A percentile compares a stretch with the other conserved stretches of the same genome.
phyloP scores from a whole-genome alignment of 2,797 vertebrate genomes.

The Brachyalestes nurse region DNA sequence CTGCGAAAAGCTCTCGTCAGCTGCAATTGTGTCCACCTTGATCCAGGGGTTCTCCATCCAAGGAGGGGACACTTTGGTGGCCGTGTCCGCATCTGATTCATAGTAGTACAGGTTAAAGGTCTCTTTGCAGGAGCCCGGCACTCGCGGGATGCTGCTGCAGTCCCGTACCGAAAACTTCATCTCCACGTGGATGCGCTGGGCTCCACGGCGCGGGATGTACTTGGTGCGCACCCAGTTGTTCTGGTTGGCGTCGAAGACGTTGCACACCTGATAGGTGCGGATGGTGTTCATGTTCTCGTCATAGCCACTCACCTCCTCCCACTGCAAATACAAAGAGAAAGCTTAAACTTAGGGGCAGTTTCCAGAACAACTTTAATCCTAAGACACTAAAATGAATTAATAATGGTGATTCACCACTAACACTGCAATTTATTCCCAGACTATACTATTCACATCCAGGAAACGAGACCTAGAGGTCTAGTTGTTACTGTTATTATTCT shows the following conservation, averaged over 20 bases:
- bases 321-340: conserved; percentile 75
- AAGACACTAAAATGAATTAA: neutral
- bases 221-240: conserved; percentile 99
- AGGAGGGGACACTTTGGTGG: conserved; percentile 88
- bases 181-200: conserved; percentile 96
- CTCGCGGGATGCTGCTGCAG: conserved; percentile 97
- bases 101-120: conserved; percentile 98
- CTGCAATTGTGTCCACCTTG: conserved; percentile 97
- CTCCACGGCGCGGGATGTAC: conserved; percentile 91
- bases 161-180: conserved; percentile 99
- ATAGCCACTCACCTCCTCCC: conserved; percentile 99
- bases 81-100: conserved; percentile 88
- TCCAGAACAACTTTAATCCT: too few species aligned
- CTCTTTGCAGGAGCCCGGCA: conserved; percentile 98
- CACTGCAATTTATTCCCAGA: too few species aligned
- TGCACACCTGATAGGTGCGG: conserved; percentile 98
- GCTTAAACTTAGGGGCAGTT: neutral
- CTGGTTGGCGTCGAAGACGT: conserved; percentile 95
- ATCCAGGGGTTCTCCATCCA: conserved; percentile 99
- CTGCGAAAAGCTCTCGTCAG: conserved; percentile 97
- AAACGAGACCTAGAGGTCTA: too few species aligned
- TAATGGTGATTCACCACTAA: too few species aligned
- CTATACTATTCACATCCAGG: too few species aligned
- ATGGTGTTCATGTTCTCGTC: conserved; percentile 99
- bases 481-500: too few species aligned